These are phyloP conservation scores for Carettochelys insculpta DNA, from an alignment of 2,113 vertebrate species.

Conservation along the genomic window DNA sequence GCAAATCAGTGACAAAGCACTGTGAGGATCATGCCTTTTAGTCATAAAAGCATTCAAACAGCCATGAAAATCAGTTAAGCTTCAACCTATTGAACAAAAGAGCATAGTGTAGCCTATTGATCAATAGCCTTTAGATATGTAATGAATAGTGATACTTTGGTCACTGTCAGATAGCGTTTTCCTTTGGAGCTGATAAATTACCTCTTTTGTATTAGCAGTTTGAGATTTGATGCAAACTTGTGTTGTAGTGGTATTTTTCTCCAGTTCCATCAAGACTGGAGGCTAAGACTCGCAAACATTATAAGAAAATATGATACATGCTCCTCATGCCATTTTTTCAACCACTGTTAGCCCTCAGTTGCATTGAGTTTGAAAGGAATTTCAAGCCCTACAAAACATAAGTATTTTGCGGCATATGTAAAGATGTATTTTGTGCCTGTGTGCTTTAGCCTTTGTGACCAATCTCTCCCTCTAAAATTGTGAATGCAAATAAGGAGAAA, in stretches of 20 bases:
- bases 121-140: slow-evolving; percentile 65
- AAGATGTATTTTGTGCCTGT: neutral
- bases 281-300: neutral
- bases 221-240: slow-evolving; percentile 22
- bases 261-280: slow-evolving; percentile 1
- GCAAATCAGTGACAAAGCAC: slow-evolving; percentile 59
- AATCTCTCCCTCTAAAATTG: neutral
- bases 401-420: neutral
- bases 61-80: slow-evolving; percentile 74
- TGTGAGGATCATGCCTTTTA: slow-evolving; percentile 60
- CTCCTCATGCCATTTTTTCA: neutral
- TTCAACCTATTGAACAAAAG: slow-evolving; percentile 60
- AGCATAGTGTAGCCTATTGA: slow-evolving; percentile 57
- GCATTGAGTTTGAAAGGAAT: neutral
- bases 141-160: slow-evolving; percentile 61
- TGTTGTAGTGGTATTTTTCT: slow-evolving; percentile 2
- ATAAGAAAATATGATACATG: neutral
- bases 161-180: slow-evolving; percentile 61
- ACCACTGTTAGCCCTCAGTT: neutral
- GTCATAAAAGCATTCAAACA: slow-evolving; percentile 66
- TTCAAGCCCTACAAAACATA: neutral
- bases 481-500: neutral
- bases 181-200: slow-evolving; percentile 69
- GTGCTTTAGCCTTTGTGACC: neutral
- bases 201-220: slow-evolving; percentile 45